phyloP scores from a whole-genome alignment of 2,113 vertebrate species.

The Coptodon bakossiorum region DNA sequence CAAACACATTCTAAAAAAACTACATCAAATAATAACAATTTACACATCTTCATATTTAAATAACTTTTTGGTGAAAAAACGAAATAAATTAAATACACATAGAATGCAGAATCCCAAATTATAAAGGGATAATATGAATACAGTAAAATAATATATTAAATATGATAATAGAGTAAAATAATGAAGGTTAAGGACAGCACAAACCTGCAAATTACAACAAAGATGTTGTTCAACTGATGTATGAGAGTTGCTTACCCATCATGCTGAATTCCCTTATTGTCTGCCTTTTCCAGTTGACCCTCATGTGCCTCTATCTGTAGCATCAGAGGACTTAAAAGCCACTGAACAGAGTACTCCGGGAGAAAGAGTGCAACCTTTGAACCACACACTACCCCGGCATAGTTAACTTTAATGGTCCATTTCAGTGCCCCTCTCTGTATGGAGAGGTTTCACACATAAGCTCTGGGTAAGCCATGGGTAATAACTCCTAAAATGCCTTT shows the following conservation, averaged over 20 bases:
- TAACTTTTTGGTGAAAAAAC: neutral
- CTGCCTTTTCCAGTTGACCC: neutral
- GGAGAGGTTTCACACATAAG: conserved; percentile 32
- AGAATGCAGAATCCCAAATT: neutral
- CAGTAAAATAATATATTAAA: neutral
- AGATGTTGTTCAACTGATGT: neutral
- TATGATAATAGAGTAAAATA: neutral
- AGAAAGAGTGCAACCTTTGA: conserved; percentile 23
- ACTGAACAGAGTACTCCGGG: neutral
- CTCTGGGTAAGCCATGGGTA: neutral
- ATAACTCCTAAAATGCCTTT: conserved; percentile 44
- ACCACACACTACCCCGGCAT: neutral
- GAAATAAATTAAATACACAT: neutral
- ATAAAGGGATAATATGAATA: neutral
- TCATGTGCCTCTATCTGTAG: neutral
- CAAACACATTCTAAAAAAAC: neutral
- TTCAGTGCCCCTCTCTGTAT: neutral
- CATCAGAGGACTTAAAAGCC: neutral
- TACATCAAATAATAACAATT: neutral
- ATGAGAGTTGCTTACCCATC: conserved; percentile 38
- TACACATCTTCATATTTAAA: neutral
- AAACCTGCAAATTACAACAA: neutral
- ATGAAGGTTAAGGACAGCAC: neutral
- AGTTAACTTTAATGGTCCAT: conserved; percentile 9
- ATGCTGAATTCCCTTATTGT: neutral